A percentile compares a stretch with the other conserved stretches of the same genome.
phyloP scores from a whole-genome alignment of 2,797 vertebrate species.

The Cuniculus paca region DNA sequence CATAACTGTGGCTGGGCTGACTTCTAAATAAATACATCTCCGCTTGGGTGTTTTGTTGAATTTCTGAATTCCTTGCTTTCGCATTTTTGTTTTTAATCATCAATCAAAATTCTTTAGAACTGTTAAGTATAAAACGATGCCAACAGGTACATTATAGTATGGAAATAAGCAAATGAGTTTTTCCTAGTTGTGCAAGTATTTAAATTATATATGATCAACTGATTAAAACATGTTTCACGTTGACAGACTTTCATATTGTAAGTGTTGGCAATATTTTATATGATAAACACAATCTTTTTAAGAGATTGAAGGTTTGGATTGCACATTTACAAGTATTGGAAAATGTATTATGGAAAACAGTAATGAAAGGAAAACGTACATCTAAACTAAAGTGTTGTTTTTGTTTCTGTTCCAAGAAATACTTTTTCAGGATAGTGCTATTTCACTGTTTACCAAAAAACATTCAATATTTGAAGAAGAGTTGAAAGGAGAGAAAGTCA shows the following conservation, averaged over 20 bases:
- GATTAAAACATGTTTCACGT: neutral
- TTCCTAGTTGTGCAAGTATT: conserved; percentile 14
- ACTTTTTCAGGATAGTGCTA: conserved; percentile 12
- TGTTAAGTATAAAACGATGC: conserved; percentile 39
- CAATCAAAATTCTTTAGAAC: neutral
- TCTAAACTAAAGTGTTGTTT: conserved; percentile 3
- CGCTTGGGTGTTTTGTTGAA: neutral
- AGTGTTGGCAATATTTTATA: neutral
- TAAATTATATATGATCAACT: conserved; percentile 31
- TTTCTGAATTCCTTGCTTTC: neutral
- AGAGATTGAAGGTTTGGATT: neutral
- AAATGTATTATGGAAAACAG: neutral
- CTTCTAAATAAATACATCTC: neutral
- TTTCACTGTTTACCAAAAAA: conserved; percentile 44
- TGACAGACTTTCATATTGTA: conserved; percentile 41
- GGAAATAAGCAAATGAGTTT: conserved; percentile 20
- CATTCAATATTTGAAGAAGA: conserved; percentile 14
- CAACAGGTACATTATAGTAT: neutral
- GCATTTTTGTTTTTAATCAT: neutral
- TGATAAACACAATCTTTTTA: neutral
- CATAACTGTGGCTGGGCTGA: neutral
- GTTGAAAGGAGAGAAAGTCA: neutral
- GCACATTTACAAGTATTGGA: neutral
- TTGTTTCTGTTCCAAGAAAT: conserved; percentile 35
- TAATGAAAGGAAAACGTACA: conserved; percentile 9